A percentile compares a stretch with the other conserved stretches of the same genome.
Conservation (phyloP, 2,113 vertebrate genomes). For the Marcusenius ussheri region DNA sequence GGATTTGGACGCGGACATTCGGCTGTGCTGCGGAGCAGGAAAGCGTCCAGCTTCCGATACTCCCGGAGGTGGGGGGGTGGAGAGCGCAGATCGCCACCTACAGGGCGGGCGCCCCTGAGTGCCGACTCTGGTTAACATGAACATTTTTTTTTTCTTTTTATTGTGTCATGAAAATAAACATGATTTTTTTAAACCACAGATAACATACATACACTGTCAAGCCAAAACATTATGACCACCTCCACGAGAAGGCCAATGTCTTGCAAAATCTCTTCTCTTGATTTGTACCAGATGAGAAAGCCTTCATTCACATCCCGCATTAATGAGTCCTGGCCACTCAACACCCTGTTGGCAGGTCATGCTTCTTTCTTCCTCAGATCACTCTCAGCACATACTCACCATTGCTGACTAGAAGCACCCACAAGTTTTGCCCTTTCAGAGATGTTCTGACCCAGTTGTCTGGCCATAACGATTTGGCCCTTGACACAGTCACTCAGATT, state of each 20-base stretch:
- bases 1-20: not conserved
- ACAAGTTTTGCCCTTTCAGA: not conserved
- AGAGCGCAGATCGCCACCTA: not conserved
- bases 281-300: too few species aligned
- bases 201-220: not conserved
- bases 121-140: not conserved
- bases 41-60: not conserved
- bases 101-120: not conserved
- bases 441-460: not conserved
- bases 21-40: not conserved
- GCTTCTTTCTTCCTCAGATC: not conserved
- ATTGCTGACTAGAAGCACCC: not conserved
- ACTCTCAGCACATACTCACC: not conserved
- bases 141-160: not conserved
- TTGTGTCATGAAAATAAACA: not conserved
- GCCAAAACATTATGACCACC: not conserved
- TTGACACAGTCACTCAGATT: not conserved
- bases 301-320: too few species aligned
- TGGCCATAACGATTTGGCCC: not conserved
- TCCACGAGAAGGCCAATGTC: not conserved
- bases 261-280: not conserved
- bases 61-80: not conserved
- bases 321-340: not conserved
- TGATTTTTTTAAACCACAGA: not conserved
- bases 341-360: too few species aligned